Conservation (phyloP, 2,888 invertebrate species). For the Eumacrocentrus americanus region DNA sequence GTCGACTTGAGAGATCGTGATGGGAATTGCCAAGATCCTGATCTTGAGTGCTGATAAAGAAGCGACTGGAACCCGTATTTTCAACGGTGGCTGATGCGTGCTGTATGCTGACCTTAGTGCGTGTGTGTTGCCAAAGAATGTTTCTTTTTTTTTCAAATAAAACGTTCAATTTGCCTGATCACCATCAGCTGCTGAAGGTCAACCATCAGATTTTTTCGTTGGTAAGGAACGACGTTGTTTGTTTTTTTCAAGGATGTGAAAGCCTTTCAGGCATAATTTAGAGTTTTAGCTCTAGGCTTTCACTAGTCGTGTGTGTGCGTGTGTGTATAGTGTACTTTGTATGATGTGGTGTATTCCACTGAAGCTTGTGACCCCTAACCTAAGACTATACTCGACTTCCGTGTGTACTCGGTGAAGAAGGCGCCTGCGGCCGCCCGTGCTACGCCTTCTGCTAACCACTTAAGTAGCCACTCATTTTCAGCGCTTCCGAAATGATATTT, state of each 20-base stretch:
- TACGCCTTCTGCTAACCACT: slow-evolving; percentile 22
- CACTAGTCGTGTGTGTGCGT: background rate
- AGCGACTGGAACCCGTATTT: slow-evolving; percentile 15
- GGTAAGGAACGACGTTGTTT: too few relatives aligned
- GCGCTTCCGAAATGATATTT: slow-evolving; percentile 52
- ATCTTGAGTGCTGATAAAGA: slow-evolving; percentile 29
- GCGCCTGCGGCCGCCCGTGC: slow-evolving; percentile 18
- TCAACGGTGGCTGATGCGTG: background rate
- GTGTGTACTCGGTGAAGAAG: slow-evolving; percentile 1
- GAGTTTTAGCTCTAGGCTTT: background rate
- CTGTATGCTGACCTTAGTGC: too few relatives aligned
- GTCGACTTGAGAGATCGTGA: slow-evolving; percentile 26
- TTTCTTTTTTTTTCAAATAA: background rate
- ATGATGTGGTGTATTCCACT: background rate
- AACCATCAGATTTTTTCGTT: too few relatives aligned
- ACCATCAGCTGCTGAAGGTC: background rate
- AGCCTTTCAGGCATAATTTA: background rate
- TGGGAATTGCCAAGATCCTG: slow-evolving; percentile 28
- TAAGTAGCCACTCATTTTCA: slow-evolving; percentile 30
- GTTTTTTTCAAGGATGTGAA: background rate
- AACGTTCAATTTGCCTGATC: background rate
- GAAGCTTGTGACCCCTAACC: slow-evolving; percentile 8
- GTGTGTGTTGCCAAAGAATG: too few relatives aligned
- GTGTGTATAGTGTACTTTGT: background rate
- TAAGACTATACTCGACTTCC: slow-evolving; percentile 2